Base-by-base conservation (phyloP, 2,797 vertebrate genomes). In the Acanthornis magna region DNA sequence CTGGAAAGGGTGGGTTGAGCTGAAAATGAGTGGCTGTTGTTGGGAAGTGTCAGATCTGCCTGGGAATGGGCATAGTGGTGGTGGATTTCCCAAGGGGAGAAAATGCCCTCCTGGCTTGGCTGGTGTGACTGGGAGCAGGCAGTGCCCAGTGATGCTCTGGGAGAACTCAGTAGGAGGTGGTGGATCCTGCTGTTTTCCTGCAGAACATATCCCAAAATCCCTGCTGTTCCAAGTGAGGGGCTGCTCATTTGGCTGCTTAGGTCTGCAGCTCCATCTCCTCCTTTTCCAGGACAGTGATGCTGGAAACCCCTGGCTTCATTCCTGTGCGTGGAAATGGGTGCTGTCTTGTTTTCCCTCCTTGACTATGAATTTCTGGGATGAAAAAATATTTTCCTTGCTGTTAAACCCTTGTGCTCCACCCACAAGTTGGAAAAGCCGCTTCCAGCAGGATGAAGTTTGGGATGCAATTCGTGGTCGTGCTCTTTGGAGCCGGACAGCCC, bases 311-410 rank as follows among this genome's bases (percentile, higher is more conserved):
- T 42, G 7, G 16, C 54, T 58, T 54, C 27, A 17, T 48, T 70
- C 63, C 72, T 18, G 7, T 9, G 25, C 30, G 7, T 70, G 29
- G n/a, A 62, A 53, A 23, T 9, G 36, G 11, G 14, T 17, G 43
- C 76, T 48, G 32, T 4, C 58, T 43, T 76, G 16, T 71, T 89
- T 89, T 55, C 47, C 58, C 82, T 95, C 68, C 53, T 84, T 8
- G 25, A 23, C 51, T 34, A 2, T 6, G 16, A 81, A 84, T 65
- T 70, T 61, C 78, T 72, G 73, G 63, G 71, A n/a, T 3, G 36
- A 71, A 82, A 88, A 94, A 95, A 87, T 90, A 85, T 96, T 97
- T 96, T 73, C 82, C 95, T 97, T 78, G 32, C 85, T 89, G 38
- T 85, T 48, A 71, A 95, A 79, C 65, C 91, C 21, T 71, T 1